phyloP scores from a whole-genome alignment of 2,888 invertebrate genomes.

The Ochlodes sylvanus region DNA sequence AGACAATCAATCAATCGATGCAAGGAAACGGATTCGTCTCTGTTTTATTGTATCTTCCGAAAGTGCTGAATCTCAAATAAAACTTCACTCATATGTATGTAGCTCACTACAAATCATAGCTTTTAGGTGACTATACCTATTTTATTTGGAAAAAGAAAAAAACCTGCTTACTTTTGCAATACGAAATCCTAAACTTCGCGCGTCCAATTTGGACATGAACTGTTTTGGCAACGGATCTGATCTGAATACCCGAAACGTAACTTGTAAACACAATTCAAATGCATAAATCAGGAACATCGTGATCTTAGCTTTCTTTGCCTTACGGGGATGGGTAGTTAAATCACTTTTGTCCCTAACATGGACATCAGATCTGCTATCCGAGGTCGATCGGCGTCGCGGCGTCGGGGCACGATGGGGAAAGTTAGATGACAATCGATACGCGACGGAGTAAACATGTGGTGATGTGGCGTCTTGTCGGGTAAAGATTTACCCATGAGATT shows the following conservation, averaged over 20 bases:
- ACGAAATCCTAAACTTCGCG: too few relatives aligned
- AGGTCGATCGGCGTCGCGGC: slow-evolving; percentile 13
- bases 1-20: too few relatives aligned
- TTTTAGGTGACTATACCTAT: too few relatives aligned
- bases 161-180: too few relatives aligned
- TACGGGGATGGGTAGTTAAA: slow-evolving; percentile 15
- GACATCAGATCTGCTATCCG: slow-evolving; percentile 18
- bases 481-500: too few relatives aligned
- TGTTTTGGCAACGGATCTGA: background rate
- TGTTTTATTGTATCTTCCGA: too few relatives aligned
- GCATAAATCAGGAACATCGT: slow-evolving; percentile 17
- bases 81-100: too few relatives aligned
- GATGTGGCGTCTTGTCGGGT: background rate
- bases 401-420: slow-evolving; percentile 18
- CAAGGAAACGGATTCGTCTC: too few relatives aligned
- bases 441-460: background rate
- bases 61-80: too few relatives aligned
- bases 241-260: background rate
- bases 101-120: too few relatives aligned
- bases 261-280: background rate
- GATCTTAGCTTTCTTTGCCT: slow-evolving; percentile 19
- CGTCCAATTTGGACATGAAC: background rate
- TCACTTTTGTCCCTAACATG: slow-evolving; percentile 34
- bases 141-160: too few relatives aligned
- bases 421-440: slow-evolving; percentile 29